Base-by-base conservation (phyloP, 2,797 vertebrate genomes). In the Lacerta bilineata region DNA sequence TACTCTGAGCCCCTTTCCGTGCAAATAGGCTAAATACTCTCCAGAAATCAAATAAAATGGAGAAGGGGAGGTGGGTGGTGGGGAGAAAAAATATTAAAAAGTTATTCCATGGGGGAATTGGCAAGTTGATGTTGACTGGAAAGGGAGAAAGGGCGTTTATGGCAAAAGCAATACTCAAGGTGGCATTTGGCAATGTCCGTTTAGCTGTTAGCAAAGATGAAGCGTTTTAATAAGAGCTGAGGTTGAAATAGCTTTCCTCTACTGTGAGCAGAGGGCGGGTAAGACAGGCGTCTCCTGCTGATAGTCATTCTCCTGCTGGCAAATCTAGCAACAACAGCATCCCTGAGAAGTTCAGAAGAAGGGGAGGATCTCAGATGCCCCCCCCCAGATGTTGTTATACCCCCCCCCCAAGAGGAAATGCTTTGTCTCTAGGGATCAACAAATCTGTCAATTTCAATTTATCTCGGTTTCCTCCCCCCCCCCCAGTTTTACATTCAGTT, bases 151-250 rank as follows among this genome's bases (percentile, higher is more conserved):
- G 8, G 3, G 15, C 11, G 5, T 68, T 29, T 69, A 33, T 10
- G 36, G 25, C 43, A 1, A 17, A 36, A 82, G 66, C 66, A 17
- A 83, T 46, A 80, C 41, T 15, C 6, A 4, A 23, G 50, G 18
- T 9, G n/a, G 3, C 10, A 18, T 85, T 71, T 91, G 79, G 46
- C 7, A 20, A 4, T 17, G 66, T 68, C 82, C 8, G 4, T 25
- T 78, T 36, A 8, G 88, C 39, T 4, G 9, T 27, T 93, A 86
- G 80, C 66, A 29, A 92, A 89, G 89, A 59, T 88, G 92, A 90
- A 92, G 33, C 5, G 50, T 87, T 66, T 90, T 77, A 75, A 0
- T 41, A 88, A 87, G 64, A 3, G 77, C 20, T 84, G 18, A 17
- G 29, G 20, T 25, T 1, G n/a, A 75, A 43, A 17, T 7, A 27